Conservation (phyloP, 2,888 invertebrate genomes). For the Lottia scabra region DNA sequence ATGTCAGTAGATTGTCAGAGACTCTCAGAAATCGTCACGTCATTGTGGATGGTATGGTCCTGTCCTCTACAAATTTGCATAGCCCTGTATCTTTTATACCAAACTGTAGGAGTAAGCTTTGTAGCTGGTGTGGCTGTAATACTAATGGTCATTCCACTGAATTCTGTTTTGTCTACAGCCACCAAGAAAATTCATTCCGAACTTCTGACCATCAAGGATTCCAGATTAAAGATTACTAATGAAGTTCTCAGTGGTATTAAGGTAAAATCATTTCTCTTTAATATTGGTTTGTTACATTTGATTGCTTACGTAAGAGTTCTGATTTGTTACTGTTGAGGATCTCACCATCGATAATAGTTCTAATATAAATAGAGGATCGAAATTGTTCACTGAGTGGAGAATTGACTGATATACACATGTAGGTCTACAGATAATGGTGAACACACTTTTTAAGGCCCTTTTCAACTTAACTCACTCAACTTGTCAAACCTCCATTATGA, state of each 20-base stretch:
- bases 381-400: too few relatives aligned
- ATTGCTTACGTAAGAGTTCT: too few relatives aligned
- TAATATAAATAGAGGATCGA: too few relatives aligned
- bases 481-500: too few relatives aligned
- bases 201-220: conserved; percentile 95
- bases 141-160: conserved; percentile 80
- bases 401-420: too few relatives aligned
- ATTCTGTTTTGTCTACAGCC: conserved; percentile 29
- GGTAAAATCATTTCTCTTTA: conserved; percentile 72
- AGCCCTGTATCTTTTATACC: conserved; percentile 75
- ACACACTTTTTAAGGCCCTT: too few relatives aligned
- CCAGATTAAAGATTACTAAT: conserved; percentile 92
- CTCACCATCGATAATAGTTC: too few relatives aligned
- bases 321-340: too few relatives aligned
- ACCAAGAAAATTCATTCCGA: conserved; percentile 59
- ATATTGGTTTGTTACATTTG: too few relatives aligned
- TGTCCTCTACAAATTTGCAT: conserved; percentile 78
- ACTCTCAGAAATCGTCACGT: conserved; percentile 48
- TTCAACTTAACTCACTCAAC: too few relatives aligned
- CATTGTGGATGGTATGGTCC: conserved; percentile 40
- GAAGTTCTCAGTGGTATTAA: conserved; percentile 94
- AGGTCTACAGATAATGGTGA: too few relatives aligned
- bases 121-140: conserved; percentile 89
- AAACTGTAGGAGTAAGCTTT: conserved; percentile 77
- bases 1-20: conserved; percentile 71